A percentile compares a stretch with the other conserved stretches of the same genome.
Evolutionary conservation across 2,888 invertebrate species (phyloP).

Genomic region (Eupithecia inturbata): DNA sequence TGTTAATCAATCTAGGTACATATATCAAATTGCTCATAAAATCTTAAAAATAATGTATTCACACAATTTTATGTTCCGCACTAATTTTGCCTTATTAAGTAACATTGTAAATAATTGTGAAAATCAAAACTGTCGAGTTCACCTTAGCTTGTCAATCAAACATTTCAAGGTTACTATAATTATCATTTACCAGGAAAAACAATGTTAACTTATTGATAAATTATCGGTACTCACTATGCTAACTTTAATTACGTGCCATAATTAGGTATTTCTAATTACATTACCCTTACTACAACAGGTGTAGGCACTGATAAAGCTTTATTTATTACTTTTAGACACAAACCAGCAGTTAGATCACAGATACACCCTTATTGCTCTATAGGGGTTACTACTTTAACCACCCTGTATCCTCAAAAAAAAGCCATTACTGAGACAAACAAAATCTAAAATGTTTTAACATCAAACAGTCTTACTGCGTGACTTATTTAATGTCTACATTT

Average conservation of each 20-base stretch:
- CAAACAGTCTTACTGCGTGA: neutral
- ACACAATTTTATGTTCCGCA: neutral
- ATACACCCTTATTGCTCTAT: neutral
- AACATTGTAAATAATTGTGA: neutral
- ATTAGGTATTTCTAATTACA: neutral
- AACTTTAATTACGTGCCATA: neutral
- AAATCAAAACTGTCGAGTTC: neutral
- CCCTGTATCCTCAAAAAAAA: neutral
- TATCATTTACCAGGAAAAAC: neutral
- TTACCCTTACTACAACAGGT: neutral
- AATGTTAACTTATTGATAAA: too few relatives aligned
- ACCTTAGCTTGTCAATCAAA: neutral
- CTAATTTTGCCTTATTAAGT: too few relatives aligned
- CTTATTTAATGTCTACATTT: slow-evolving; percentile 7
- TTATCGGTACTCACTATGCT: neutral
- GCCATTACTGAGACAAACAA: neutral
- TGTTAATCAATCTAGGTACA: too few relatives aligned
- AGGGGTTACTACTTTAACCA: neutral
- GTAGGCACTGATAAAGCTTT: neutral
- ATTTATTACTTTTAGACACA: neutral
- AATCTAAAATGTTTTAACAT: neutral
- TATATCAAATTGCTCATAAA: too few relatives aligned
- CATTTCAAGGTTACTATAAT: neutral
- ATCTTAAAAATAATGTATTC: too few relatives aligned
- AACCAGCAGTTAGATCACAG: neutral